Evolutionary conservation across 2,888 invertebrate species (phyloP), one percentile per base, ranked within the genome.

Genomic region (Andricus quercusramuli): DNA sequence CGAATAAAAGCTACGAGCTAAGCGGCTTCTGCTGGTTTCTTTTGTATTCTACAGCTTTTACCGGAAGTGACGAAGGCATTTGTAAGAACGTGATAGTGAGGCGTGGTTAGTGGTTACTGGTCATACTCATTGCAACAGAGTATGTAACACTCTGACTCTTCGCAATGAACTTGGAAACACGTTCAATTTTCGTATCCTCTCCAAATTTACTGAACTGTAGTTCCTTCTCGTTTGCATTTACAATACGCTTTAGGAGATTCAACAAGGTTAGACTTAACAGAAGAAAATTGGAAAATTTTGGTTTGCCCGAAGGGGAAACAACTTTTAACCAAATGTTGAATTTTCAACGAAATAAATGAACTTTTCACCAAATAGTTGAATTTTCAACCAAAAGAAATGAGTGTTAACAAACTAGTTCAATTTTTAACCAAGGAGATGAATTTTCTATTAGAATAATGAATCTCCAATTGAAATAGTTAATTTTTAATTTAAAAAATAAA

Each of bases 11-110:
- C 37, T 37, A 37, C 37, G 37, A 37, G 25, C 25, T 11, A 25
- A 25, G 62, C 15, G 17, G 22, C 15, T 62, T 15, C 15, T 25
- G 62, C 56, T 62, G 1, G 62, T 62, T 62, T 62, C 22, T 62
- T 62, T 62, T 62, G 62, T 62, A 62, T 62, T 62, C 25, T 62
- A 5, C 15, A 62, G 62, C 13, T 25, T 62, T 62, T 62, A 25
- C 62, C 62, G 62, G 62, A 62, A 62, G 25, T 62, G 62, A 25
- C 15, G 25, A 25, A 62, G 25, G 25, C 25, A 62, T 62, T 62
- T 62, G 66, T 32, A 66, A 66, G 66, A 66, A 66, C 66, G 32
- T 37, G 32, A 66, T 66, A 37, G 29, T 64, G 64, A 29, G 66
- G 66, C 20, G 66, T 66, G 66, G 65, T n/a, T 56, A 56, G 20